These are phyloP conservation scores for Ptilonorhynchus violaceus DNA, from an alignment of 2,113 vertebrate species.

Conservation along the genomic window DNA sequence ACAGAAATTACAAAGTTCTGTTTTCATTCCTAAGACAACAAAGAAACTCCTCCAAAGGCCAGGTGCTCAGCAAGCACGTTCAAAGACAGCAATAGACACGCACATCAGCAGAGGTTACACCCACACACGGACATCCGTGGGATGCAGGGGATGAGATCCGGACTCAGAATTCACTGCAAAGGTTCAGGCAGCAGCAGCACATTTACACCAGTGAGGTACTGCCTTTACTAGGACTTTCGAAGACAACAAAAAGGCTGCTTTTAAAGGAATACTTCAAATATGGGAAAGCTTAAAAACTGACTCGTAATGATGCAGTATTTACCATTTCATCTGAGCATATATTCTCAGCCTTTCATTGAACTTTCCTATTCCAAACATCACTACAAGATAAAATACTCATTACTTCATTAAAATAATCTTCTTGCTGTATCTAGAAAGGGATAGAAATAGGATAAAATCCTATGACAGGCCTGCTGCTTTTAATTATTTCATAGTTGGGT, in stretches of 20 bases:
- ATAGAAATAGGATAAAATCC: background rate
- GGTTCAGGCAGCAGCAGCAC: rapidly evolving
- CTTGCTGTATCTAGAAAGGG: background rate
- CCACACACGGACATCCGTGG: rapidly evolving
- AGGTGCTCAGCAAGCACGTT: background rate
- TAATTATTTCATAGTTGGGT: background rate
- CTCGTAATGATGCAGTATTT: background rate
- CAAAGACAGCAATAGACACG: background rate
- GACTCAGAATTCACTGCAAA: background rate
- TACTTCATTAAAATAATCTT: background rate
- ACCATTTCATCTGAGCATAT: background rate
- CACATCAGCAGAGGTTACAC: background rate
- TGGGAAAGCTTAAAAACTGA: background rate
- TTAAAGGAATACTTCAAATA: background rate
- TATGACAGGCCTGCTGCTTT: background rate
- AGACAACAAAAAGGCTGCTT: background rate
- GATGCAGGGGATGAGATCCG: background rate
- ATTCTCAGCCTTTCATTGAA: background rate
- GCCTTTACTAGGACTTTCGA: background rate
- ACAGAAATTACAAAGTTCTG: background rate
- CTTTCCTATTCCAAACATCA: background rate
- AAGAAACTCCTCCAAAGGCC: background rate
- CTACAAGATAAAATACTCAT: background rate
- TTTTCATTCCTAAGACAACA: background rate
- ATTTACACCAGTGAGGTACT: background rate